Evolutionary conservation across 2,113 vertebrate species (phyloP).

Genomic region (Apteryx mantelli): DNA sequence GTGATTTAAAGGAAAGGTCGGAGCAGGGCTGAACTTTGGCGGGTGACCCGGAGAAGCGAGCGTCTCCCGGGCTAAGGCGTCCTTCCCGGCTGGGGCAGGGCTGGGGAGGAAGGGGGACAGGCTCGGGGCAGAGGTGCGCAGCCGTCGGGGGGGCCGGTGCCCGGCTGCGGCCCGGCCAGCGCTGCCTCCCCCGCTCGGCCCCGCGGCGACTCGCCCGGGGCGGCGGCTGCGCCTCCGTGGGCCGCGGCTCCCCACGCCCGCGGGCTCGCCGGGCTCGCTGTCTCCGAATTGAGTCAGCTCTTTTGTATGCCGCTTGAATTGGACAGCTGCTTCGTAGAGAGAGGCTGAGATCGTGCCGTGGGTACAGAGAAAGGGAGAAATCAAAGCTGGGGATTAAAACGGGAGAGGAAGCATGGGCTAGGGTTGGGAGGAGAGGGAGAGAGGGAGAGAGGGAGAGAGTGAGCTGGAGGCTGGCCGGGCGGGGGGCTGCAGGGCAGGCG

Average conservation of each 20-base stretch:
- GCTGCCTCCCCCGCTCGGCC: not conserved
- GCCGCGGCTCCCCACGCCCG: not conserved
- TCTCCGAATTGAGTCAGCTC: conserved; percentile 88
- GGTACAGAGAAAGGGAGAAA: conserved; percentile 77
- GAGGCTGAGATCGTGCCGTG: conserved; percentile 77
- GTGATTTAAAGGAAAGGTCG: not conserved
- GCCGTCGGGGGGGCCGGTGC: not conserved
- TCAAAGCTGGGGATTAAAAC: conserved; percentile 17
- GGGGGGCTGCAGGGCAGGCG: not conserved
- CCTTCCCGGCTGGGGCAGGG: not conserved
- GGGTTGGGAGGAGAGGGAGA: not conserved
- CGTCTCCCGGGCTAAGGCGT: no score
- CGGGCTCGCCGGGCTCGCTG: conserved; percentile 86
- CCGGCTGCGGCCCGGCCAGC: no score
- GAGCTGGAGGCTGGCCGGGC: not conserved
- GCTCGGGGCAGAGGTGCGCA: no score
- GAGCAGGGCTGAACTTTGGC: not conserved
- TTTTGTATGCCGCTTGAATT: conserved; percentile 86
- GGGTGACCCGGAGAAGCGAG: not conserved
- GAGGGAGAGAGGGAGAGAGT: not conserved
- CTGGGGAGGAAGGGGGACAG: no score
- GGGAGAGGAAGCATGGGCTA: not conserved
- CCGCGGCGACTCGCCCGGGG: no score
- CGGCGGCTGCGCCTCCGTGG: not conserved
- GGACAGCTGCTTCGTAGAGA: conserved; percentile 80